Percentiles rank a stretch among this genome's conserved stretches.
phyloP scores from a whole-genome alignment of 2,113 vertebrate genomes.

The Andinoacara biseriatus region DNA sequence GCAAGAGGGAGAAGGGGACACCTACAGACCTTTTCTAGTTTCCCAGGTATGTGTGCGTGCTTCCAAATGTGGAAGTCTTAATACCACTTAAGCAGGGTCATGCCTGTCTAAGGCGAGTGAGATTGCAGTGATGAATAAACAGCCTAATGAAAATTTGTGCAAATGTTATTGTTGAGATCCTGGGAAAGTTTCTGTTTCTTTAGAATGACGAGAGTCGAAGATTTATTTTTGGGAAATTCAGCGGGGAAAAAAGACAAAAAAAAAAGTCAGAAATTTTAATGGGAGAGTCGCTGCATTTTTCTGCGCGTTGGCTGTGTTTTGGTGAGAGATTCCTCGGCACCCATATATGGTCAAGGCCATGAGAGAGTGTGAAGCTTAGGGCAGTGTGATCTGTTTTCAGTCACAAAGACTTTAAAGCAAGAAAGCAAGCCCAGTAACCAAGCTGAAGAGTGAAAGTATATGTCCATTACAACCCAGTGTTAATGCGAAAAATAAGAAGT shows the following conservation, averaged over 20 bases:
- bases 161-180: neutral
- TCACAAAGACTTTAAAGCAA: slow-evolving; percentile 49
- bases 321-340: slow-evolving; percentile 70
- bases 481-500: neutral
- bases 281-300: slow-evolving; percentile 50
- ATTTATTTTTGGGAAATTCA: neutral
- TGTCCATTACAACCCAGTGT: neutral
- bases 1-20: slow-evolving; percentile 84
- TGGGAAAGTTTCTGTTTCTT: neutral
- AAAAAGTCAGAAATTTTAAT: neutral
- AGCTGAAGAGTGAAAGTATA: neutral
- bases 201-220: neutral
- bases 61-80: neutral
- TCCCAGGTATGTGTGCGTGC: slow-evolving; percentile 82
- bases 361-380: slow-evolving; percentile 56
- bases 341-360: slow-evolving; percentile 83
- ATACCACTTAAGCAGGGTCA: neutral
- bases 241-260: neutral
- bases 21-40: slow-evolving; percentile 85
- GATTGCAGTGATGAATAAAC: neutral
- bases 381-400: slow-evolving; percentile 72
- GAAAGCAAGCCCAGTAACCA: slow-evolving; percentile 31
- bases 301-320: slow-evolving; percentile 65
- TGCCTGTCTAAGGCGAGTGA: neutral
- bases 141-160: neutral